A percentile compares a stretch with the other conserved stretches of the same genome.
These are phyloP conservation scores for Gibbula magus DNA, from an alignment of 2,888 invertebrate species.

Conservation along the genomic window DNA sequence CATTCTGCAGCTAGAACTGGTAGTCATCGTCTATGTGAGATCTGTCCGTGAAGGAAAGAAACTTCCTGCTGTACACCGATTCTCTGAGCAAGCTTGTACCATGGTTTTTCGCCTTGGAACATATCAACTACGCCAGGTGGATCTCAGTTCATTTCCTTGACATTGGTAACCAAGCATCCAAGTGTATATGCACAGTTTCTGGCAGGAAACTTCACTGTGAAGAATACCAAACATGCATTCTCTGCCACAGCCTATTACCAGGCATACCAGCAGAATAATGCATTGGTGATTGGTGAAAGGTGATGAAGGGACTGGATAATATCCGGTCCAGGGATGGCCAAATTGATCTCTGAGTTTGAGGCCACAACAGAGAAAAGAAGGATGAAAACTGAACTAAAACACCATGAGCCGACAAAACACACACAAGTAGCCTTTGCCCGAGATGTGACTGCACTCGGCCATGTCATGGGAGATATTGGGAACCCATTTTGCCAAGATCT, in stretches of 20 bases:
- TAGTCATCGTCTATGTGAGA: background rate
- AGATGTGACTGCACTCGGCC: background rate
- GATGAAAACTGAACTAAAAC: background rate
- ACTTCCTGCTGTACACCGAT: background rate
- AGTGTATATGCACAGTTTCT: background rate
- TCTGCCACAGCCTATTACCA: background rate
- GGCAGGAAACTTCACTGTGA: too few relatives aligned
- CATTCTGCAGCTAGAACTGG: background rate
- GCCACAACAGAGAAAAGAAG: background rate
- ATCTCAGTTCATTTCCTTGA: background rate
- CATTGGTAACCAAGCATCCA: background rate
- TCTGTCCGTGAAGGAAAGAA: too few relatives aligned
- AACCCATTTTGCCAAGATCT: slow-evolving; percentile 39
- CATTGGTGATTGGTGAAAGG: background rate
- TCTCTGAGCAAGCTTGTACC: background rate
- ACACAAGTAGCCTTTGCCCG: background rate
- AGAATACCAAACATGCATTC: background rate
- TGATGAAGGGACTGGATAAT: background rate
- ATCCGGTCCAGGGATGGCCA: background rate
- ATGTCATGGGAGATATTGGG: slow-evolving; percentile 28
- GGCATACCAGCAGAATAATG: background rate
- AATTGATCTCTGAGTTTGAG: background rate
- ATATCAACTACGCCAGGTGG: too few relatives aligned
- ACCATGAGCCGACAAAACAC: background rate
- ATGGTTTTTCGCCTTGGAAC: too few relatives aligned